A percentile compares a stretch with the other conserved stretches of the same genome.
Conservation (phyloP, 2,888 invertebrate genomes). For the Acleris sparsana region DNA sequence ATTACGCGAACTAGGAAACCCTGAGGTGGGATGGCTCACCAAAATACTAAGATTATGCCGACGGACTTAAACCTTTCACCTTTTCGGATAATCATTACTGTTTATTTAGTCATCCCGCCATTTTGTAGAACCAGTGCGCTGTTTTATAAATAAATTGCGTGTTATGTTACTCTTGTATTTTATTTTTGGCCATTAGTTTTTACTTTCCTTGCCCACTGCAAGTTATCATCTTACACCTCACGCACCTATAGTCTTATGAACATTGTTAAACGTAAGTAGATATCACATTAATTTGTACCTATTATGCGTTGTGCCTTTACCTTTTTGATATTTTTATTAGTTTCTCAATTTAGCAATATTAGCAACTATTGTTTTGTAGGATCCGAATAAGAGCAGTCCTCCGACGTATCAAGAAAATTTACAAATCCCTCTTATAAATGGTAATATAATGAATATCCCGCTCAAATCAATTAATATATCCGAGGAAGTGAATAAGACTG, state of each 20-base stretch:
- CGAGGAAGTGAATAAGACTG: conserved; percentile 96
- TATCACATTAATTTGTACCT: conserved; percentile 15
- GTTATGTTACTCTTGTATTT: conserved; percentile 62
- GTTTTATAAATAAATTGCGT: conserved; percentile 62
- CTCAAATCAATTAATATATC: conserved; percentile 93
- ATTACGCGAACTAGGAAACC: conserved; percentile 87
- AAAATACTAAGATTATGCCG: conserved; percentile 78
- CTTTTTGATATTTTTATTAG: not conserved
- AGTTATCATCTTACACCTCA: conserved; percentile 36
- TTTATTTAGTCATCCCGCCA: conserved; percentile 54
- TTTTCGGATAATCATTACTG: conserved; percentile 53
- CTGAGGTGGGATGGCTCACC: conserved; percentile 91
- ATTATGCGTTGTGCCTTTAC: not conserved
- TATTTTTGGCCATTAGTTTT: conserved; percentile 56
- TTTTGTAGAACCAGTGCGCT: conserved; percentile 51
- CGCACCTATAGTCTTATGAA: conserved; percentile 28
- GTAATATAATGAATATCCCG: conserved; percentile 95
- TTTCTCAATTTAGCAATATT: not conserved
- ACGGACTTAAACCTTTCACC: conserved; percentile 57
- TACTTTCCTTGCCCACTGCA: conserved; percentile 49
- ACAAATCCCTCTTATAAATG: conserved; percentile 94
- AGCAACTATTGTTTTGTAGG: conserved; percentile 59
- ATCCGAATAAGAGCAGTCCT: conserved; percentile 75
- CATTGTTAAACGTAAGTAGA: conserved; percentile 34
- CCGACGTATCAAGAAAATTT: conserved; percentile 86